A percentile compares a stretch with the other conserved stretches of the same genome.
Conservation (phyloP, 2,113 vertebrate genomes). For the Chascanopsetta lugubris region DNA sequence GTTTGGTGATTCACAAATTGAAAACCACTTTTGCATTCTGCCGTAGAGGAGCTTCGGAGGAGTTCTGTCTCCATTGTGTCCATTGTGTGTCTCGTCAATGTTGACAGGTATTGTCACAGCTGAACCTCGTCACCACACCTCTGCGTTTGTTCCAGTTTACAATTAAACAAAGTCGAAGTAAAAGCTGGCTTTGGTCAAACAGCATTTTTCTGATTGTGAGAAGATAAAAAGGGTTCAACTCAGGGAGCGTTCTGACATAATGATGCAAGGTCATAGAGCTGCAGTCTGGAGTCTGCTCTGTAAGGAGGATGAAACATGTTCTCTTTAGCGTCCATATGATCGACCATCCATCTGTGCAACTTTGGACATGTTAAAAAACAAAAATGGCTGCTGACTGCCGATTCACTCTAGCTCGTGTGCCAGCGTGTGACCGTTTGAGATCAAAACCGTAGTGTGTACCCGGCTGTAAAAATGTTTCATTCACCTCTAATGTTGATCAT, state of each 20-base stretch:
- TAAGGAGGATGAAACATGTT: no score
- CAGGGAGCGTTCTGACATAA: neutral
- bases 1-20: neutral
- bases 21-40: neutral
- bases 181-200: neutral
- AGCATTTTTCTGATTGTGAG: neutral
- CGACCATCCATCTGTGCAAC: no score
- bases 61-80: neutral
- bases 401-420: no score
- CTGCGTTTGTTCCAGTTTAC: neutral
- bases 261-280: neutral
- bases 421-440: no score
- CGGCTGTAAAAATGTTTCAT: no score
- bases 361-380: no score
- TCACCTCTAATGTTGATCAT: no score
- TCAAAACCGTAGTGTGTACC: no score
- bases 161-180: neutral
- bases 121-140: neutral
- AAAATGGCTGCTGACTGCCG: no score
- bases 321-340: no score
- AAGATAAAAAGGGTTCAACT: neutral
- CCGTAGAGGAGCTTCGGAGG: no score
- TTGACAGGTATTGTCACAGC: neutral
- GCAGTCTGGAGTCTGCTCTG: neutral
- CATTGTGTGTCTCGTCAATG: neutral